Conservation (phyloP, 2,888 invertebrate genomes). For the Hipparchia semele region DNA sequence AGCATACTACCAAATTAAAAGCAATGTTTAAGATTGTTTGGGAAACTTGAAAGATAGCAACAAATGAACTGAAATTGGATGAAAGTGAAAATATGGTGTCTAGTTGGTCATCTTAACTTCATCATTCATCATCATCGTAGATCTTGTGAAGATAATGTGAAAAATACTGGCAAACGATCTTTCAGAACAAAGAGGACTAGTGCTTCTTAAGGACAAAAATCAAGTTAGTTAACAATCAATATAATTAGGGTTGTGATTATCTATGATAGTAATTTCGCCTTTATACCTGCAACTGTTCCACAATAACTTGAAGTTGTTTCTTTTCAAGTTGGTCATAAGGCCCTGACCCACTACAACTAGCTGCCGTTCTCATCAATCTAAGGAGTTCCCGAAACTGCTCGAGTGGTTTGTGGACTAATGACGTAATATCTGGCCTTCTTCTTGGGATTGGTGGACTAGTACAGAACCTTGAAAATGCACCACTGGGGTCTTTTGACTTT, state of each 20-base stretch:
- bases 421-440: constrained; percentile 92
- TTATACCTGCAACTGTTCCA: constrained; percentile 74
- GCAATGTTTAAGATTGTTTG: no score
- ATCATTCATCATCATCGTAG: no score
- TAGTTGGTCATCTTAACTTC: no score
- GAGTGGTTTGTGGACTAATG: constrained; percentile 91
- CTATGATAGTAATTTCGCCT: not conserved
- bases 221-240: not conserved
- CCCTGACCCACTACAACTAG: constrained; percentile 64
- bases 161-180: not conserved
- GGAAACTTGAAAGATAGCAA: no score
- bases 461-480: constrained; percentile 91
- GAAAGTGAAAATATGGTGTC: no score
- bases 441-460: constrained; percentile 92
- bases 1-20: no score
- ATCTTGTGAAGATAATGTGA: not conserved
- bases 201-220: no score
- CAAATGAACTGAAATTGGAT: no score
- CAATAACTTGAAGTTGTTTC: constrained; percentile 75
- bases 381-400: constrained; percentile 86
- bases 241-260: not conserved
- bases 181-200: not conserved
- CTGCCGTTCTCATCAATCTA: constrained; percentile 74
- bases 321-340: constrained; percentile 77
- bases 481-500: constrained; percentile 88